These are phyloP conservation scores for Nephrotoma appendiculata DNA, from an alignment of 2,888 invertebrate species.

Conservation along the genomic window DNA sequence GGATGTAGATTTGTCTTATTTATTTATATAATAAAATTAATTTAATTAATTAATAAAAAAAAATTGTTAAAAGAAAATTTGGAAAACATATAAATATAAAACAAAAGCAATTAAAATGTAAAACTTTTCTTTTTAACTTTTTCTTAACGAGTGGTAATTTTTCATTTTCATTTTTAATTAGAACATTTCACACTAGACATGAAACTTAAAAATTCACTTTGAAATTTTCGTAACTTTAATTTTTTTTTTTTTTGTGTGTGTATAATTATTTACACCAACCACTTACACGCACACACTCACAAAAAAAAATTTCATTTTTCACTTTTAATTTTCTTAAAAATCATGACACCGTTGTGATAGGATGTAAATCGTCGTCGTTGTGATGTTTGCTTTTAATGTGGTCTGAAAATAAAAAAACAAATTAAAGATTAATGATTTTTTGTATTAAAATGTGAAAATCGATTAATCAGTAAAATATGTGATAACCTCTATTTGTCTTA, in stretches of 20 bases:
- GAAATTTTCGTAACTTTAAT: background rate
- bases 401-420: background rate
- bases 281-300: background rate
- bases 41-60: background rate
- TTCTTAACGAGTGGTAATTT: background rate
- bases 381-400: background rate
- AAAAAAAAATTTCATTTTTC: background rate
- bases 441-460: background rate
- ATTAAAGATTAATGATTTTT: background rate
- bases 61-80: background rate
- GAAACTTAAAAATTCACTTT: background rate
- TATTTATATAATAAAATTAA: background rate
- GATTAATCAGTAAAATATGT: background rate
- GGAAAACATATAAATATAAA: background rate
- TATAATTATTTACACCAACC: background rate
- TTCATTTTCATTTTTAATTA: background rate
- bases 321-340: background rate
- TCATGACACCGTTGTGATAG: background rate
- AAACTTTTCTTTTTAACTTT: background rate
- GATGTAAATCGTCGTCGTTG: background rate
- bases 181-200: background rate
- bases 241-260: background rate
- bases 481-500: background rate
- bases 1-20: background rate
- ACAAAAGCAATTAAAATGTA: background rate